Evolutionary conservation across 2,888 invertebrate genomes (phyloP).

Genomic region (Imbricaverruca yamaguchii): DNA sequence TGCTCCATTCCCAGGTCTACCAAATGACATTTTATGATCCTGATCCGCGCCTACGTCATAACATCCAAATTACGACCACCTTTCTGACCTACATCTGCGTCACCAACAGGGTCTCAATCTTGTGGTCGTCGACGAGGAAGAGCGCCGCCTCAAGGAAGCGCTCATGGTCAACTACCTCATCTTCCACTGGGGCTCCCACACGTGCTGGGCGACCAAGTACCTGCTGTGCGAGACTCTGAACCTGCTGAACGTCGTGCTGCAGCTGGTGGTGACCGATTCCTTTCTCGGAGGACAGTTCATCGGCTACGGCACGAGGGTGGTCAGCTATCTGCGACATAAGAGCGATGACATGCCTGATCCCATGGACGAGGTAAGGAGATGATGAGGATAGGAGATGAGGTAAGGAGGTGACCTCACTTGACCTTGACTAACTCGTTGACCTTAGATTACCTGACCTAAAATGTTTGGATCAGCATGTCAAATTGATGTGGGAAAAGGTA

Average conservation of each 20-base stretch:
- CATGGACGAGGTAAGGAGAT: slow-evolving; percentile 32
- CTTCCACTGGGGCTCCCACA: slow-evolving; percentile 22
- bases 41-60: too few species aligned
- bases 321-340: slow-evolving; percentile 34
- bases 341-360: slow-evolving; percentile 34
- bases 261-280: background rate
- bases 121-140: slow-evolving; percentile 1
- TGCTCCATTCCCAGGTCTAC: too few species aligned
- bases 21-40: too few species aligned
- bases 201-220: slow-evolving; percentile 1
- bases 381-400: too few species aligned
- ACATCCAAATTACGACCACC: too few species aligned
- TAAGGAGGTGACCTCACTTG: too few species aligned
- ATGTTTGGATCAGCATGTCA: background rate
- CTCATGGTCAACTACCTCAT: slow-evolving; percentile 22
- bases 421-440: too few species aligned
- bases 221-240: slow-evolving; percentile 3
- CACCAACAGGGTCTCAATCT: background rate
- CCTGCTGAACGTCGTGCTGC: background rate
- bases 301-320: slow-evolving; percentile 35
- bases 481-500: too few species aligned
- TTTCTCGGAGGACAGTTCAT: slow-evolving; percentile 34
- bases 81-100: too few species aligned
- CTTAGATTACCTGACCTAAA: too few species aligned
- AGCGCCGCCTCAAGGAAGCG: background rate